Evolutionary conservation across 2,113 vertebrate genomes (phyloP).

Genomic region (Megatriorchis doriae): DNA sequence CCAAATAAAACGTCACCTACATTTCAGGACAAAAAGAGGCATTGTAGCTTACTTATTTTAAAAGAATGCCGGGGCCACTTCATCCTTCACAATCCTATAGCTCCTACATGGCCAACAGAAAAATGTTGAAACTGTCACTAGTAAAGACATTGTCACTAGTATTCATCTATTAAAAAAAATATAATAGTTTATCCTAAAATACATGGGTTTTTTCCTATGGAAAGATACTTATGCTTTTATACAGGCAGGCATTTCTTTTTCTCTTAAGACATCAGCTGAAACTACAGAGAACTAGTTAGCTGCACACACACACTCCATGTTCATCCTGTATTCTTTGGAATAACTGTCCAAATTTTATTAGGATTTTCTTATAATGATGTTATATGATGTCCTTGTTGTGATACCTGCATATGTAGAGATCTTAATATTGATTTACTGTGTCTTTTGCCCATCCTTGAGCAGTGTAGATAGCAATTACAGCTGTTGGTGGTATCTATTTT

Average conservation of each 20-base stretch:
- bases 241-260: neutral
- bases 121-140: neutral
- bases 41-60: neutral
- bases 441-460: slow-evolving; percentile 68
- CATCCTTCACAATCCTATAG: neutral
- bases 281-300: slow-evolving; percentile 52
- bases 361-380: slow-evolving; percentile 79
- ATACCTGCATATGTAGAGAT: slow-evolving; percentile 65
- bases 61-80: neutral
- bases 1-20: neutral
- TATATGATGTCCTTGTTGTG: slow-evolving; percentile 75
- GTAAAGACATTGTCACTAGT: neutral
- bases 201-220: neutral
- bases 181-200: neutral
- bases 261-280: slow-evolving; percentile 23
- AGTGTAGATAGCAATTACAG: slow-evolving; percentile 76
- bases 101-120: neutral
- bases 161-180: neutral
- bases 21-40: neutral
- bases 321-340: slow-evolving; percentile 50
- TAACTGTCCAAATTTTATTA: slow-evolving; percentile 75
- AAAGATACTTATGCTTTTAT: neutral
- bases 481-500: slow-evolving; percentile 77
- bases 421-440: slow-evolving; percentile 82
- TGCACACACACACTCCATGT: neutral